Conservation (phyloP, 1,140 invertebrate species). For the Drosophila persimilis region DNA sequence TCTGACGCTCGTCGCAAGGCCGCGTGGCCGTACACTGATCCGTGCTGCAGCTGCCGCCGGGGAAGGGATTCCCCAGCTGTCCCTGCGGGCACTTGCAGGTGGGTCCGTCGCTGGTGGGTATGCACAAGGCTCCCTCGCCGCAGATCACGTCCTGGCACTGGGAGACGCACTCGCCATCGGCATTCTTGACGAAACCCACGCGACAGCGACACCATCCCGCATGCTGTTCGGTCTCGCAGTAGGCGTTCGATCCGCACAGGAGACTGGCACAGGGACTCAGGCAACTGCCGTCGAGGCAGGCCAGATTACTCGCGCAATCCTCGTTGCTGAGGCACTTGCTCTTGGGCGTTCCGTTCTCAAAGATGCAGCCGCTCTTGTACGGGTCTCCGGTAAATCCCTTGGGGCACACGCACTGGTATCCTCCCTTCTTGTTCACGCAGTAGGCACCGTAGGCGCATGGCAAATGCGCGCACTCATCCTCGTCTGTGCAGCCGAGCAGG, state of each 20-base stretch:
- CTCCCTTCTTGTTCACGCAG: constrained; percentile 93
- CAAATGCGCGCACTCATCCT: constrained; percentile 89
- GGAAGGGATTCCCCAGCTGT: constrained; percentile 94
- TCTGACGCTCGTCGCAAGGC: constrained; percentile 90
- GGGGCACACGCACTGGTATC: constrained; percentile 93
- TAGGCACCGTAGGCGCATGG: constrained; percentile 93
- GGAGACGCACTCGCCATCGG: constrained; percentile 91
- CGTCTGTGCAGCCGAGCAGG: constrained; percentile 91
- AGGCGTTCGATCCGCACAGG: constrained; percentile 92
- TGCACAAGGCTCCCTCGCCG: constrained; percentile 92
- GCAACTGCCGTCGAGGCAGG: constrained; percentile 90
- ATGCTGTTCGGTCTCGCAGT: constrained; percentile 94
- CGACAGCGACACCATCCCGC: constrained; percentile 94
- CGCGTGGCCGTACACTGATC: constrained; percentile 90
- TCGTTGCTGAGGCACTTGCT: constrained; percentile 88
- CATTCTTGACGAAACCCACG: constrained; percentile 90
- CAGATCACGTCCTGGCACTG: constrained; percentile 92
- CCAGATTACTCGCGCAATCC: constrained; percentile 91
- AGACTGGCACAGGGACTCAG: constrained; percentile 91
- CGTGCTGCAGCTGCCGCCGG: constrained; percentile 91
- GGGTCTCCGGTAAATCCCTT: constrained; percentile 92
- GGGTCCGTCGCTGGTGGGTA: constrained; percentile 92
- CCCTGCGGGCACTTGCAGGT: constrained; percentile 94
- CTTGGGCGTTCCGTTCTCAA: constrained; percentile 82
- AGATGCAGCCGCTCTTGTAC: constrained; percentile 90